A percentile compares a stretch with the other conserved stretches of the same genome.
phyloP scores from a whole-genome alignment of 2,113 vertebrate species.

The Pachyramphus minor region DNA sequence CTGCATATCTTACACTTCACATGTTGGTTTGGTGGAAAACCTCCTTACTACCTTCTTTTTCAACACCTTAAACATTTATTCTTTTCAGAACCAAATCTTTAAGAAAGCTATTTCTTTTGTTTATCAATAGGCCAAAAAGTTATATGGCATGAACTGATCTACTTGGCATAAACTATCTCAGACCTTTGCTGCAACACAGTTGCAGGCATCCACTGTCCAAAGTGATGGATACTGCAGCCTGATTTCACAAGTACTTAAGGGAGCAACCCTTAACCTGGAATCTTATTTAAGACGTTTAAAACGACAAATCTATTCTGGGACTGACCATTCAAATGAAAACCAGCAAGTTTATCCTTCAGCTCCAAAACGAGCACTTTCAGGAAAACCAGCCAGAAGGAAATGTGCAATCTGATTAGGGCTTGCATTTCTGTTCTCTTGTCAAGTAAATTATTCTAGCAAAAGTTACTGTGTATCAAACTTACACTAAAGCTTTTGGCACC shows the following conservation, averaged over 20 bases:
- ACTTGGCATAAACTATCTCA: not conserved
- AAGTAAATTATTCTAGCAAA: not conserved
- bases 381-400: not conserved
- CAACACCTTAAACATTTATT: not conserved
- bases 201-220: not conserved
- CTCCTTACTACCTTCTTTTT: not conserved
- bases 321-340: not conserved
- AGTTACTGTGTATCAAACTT: not conserved
- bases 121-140: not conserved
- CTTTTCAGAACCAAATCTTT: not conserved
- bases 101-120: not conserved
- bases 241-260: not conserved
- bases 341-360: not conserved
- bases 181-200: not conserved
- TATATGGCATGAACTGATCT: not conserved
- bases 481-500: not conserved
- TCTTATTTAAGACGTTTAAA: not conserved
- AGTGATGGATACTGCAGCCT: not conserved
- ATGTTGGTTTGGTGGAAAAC: not conserved
- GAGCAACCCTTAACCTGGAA: not conserved
- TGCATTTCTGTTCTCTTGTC: not conserved
- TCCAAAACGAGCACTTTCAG: not conserved
- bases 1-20: not conserved
- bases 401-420: not conserved
- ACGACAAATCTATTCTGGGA: not conserved